phyloP scores from a whole-genome alignment of 2,797 vertebrate genomes.

The Erithacus rubecula region DNA sequence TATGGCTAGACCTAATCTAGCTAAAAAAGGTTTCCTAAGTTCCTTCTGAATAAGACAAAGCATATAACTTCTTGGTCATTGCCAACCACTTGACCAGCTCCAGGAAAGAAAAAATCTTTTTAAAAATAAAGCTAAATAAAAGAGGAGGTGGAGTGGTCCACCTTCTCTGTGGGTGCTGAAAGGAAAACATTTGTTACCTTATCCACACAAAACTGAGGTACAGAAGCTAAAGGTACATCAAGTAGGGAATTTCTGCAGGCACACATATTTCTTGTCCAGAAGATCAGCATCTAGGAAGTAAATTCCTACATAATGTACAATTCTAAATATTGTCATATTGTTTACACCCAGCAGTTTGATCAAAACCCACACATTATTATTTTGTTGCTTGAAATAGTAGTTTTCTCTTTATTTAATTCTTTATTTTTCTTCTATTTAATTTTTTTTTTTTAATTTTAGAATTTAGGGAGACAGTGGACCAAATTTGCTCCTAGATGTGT shows the following conservation, averaged over 20 bases:
- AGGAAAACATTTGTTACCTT: neutral
- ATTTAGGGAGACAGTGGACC: neutral
- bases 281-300: neutral
- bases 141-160: neutral
- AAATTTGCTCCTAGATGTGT: neutral
- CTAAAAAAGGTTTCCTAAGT: neutral
- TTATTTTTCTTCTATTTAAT: neutral
- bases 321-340: neutral
- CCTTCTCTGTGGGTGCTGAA: neutral
- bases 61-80: neutral
- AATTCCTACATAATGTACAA: neutral
- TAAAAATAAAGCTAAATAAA: neutral
- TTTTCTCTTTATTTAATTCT: too few species aligned
- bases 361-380: neutral
- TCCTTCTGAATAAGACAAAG: neutral
- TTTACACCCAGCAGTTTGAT: neutral
- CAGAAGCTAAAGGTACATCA: neutral
- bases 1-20: neutral
- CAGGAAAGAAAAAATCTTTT: neutral
- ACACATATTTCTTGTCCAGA: neutral
- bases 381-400: neutral
- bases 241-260: neutral
- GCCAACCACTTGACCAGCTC: neutral
- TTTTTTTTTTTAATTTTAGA: neutral
- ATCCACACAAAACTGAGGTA: neutral